Base-by-base conservation (phyloP, 2,888 invertebrate genomes). In the Andrena praecox region DNA sequence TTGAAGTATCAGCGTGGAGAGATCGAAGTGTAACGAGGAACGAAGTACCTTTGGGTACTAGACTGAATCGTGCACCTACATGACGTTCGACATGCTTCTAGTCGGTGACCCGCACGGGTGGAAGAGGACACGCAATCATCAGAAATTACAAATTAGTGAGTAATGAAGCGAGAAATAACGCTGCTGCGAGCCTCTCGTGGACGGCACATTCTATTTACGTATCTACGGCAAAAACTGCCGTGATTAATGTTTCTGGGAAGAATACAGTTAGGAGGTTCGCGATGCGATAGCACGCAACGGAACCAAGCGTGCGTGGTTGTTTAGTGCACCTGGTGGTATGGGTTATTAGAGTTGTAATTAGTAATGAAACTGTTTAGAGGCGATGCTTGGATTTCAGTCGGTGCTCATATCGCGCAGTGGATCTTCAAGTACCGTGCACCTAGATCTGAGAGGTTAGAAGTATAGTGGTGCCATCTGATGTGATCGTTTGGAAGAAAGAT, bases 81-180 rank as follows among this genome's bases (percentile, higher is more conserved):
- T 79, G 72, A 64, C 63, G 52, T 52, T 72, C 35, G 33, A 56
- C n/a, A 27, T 72, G 68, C 68, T 63, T 76, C 70, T 59, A 50
- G 63, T 59, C 12, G 56, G 27, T 67, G 50, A 20, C 29, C 81
- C 72, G 71, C 68, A 64, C 35, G 68, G 52, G 42, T 33, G 7
- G 71, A 56, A 56, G 56, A 56, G 59, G 68, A 81, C 63, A 76
- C 68, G 82, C 80, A 70, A 82, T 76, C 76, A 48, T 74, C 68
- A 68, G 81, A 76, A 82, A 81, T 82, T 82, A 71, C 68, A 82
- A 81, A 82, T 82, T 82, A 76, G 71, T 59, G 68, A 64, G 72
- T 76, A 82, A 82, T 82, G 81, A 76, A 82, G 76, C 82, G 68
- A 66, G 71, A 76, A 82, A 82, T 82, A 64, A 82, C 60, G 54